Percentiles rank a stretch among this genome's conserved stretches.
Conservation (phyloP, 2,797 vertebrate species). For the Amblyraja radiata region DNA sequence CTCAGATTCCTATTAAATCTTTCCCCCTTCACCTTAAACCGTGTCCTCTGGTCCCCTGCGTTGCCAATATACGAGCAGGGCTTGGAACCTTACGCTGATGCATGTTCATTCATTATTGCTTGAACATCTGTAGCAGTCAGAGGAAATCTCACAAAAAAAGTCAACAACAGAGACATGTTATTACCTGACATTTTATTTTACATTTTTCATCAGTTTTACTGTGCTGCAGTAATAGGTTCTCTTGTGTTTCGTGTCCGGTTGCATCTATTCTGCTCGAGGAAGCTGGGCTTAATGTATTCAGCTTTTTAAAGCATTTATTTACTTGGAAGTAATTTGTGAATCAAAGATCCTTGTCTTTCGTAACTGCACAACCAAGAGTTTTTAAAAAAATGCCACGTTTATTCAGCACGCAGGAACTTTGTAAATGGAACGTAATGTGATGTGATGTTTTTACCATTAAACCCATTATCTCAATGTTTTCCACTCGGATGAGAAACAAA, state of each 20-base stretch:
- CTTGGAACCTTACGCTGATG: neutral
- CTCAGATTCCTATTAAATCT: no score
- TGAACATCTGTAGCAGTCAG: slow-evolving; percentile 21
- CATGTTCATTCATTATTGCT: slow-evolving; percentile 17
- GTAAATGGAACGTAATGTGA: neutral
- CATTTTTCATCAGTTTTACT: slow-evolving; percentile 33
- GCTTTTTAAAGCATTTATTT: slow-evolving; percentile 6
- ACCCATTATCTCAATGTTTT: neutral
- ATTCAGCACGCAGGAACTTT: neutral
- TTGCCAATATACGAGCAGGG: slow-evolving; percentile 37
- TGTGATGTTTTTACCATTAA: neutral
- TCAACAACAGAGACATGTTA: slow-evolving; percentile 17
- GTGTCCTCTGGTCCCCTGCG: no score
- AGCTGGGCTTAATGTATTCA: neutral
- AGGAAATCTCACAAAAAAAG: neutral
- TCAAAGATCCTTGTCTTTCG: neutral
- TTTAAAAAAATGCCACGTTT: neutral
- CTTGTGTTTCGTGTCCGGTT: neutral
- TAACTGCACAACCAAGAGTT: neutral
- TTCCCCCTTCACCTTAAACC: no score
- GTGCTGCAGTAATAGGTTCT: neutral
- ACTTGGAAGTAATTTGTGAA: neutral
- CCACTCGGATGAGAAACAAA: neutral
- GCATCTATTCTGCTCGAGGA: slow-evolving; percentile 9
- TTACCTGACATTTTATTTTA: slow-evolving; percentile 29